Percentiles rank a stretch among this genome's conserved stretches.
phyloP scores from a whole-genome alignment of 1,140 invertebrate species.

The Cardiocondyla obscurior region DNA sequence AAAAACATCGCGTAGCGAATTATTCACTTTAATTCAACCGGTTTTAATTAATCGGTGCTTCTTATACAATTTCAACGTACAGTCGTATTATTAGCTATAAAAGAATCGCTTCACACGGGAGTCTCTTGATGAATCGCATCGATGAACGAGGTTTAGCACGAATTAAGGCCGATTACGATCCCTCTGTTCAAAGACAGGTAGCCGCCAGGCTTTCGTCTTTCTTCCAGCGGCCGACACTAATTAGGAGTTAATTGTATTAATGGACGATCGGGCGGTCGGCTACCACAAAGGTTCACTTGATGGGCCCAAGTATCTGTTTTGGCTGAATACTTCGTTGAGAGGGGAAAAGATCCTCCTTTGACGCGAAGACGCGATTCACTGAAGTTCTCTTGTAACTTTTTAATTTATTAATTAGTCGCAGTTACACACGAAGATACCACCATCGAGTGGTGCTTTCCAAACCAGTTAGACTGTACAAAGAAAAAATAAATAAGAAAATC shows the following conservation, averaged over 20 bases:
- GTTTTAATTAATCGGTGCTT: conserved; percentile 24
- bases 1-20: background rate
- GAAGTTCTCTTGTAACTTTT: background rate
- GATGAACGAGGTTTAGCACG: conserved; percentile 41
- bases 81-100: background rate
- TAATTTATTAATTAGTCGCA: conserved; percentile 1
- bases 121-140: conserved; percentile 22
- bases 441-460: background rate
- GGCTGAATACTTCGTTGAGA: conserved; percentile 43
- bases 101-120: conserved; percentile 8
- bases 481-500: too few species aligned
- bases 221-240: conserved; percentile 50
- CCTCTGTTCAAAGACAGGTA: conserved; percentile 57
- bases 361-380: background rate
- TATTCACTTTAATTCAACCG: background rate
- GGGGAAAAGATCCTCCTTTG: background rate
- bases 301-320: conserved; percentile 51
- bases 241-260: conserved; percentile 71
- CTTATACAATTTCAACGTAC: background rate
- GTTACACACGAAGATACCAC: background rate
- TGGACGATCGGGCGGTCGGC: conserved; percentile 63
- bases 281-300: conserved; percentile 57
- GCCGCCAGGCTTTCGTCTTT: conserved; percentile 48
- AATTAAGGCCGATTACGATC: conserved; percentile 48
- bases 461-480: too few species aligned